phyloP scores from a whole-genome alignment of 1,140 invertebrate genomes.

The Adelges cooleyi region DNA sequence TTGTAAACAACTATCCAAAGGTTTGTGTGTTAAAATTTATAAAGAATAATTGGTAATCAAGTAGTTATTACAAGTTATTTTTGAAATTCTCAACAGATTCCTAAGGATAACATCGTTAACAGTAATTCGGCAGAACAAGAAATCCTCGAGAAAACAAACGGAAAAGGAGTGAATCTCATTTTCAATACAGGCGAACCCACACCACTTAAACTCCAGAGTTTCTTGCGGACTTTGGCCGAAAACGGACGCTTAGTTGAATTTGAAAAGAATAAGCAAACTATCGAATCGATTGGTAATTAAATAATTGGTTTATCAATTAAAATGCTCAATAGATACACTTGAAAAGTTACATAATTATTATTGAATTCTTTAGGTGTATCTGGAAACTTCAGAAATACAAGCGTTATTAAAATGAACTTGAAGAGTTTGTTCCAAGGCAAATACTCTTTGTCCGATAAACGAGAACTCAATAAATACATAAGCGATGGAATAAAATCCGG shows the following conservation, averaged over 20 bases:
- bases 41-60: too few relatives aligned
- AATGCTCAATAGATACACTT: not conserved
- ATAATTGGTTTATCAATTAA: not conserved
- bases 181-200: conserved; percentile 5
- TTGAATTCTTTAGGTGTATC: not conserved
- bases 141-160: conserved; percentile 8
- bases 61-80: too few relatives aligned
- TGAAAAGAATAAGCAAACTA: conserved; percentile 9
- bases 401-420: conserved; percentile 12
- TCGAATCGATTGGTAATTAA: conserved; percentile 12
- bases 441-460: not conserved
- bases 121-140: not conserved
- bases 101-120: not conserved
- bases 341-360: not conserved
- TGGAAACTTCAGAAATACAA: conserved; percentile 10
- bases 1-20: not conserved
- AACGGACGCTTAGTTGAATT: conserved; percentile 27
- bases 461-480: conserved; percentile 1
- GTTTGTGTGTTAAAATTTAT: not conserved
- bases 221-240: conserved; percentile 3
- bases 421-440: conserved; percentile 9
- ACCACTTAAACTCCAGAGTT: conserved; percentile 7
- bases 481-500: conserved; percentile 16
- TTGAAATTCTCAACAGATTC: not conserved
- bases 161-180: conserved; percentile 25